Evolutionary conservation across 2,888 invertebrate species (phyloP).

Genomic region (Phytoseiulus persimilis): DNA sequence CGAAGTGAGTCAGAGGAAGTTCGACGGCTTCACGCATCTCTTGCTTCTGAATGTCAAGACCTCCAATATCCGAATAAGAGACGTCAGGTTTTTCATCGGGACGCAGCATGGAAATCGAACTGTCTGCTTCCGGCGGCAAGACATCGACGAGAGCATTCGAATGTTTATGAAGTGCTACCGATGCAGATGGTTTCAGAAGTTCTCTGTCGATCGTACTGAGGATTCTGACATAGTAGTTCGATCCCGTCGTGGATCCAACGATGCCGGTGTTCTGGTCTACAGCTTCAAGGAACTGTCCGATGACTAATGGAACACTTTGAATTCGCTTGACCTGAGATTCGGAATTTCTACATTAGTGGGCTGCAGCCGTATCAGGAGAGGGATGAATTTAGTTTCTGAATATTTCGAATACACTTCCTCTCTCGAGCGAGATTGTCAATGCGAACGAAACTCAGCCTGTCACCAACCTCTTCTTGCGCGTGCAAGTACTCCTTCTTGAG

Average conservation of each 20-base stretch:
- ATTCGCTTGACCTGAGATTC: conserved; percentile 77
- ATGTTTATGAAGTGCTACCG: conserved; percentile 96
- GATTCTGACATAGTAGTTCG: conserved; percentile 97
- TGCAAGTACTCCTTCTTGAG: conserved; percentile 96
- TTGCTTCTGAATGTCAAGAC: conserved; percentile 99
- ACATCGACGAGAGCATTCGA: conserved; percentile 99
- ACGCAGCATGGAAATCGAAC: conserved; percentile 95
- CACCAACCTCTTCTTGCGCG: conserved; percentile 63
- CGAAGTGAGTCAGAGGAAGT: conserved; percentile 92
- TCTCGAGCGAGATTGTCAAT: background rate
- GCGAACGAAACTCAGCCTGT: background rate
- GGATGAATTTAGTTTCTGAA: too few species aligned
- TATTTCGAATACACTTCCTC: too few species aligned
- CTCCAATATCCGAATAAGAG: conserved; percentile 93
- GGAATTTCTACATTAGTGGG: conserved; percentile 33
- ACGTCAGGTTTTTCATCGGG: conserved; percentile 98
- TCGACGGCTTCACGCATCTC: conserved; percentile 98
- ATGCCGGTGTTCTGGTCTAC: conserved; percentile 99
- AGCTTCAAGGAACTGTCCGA: conserved; percentile 97
- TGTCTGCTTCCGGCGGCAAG: conserved; percentile 95
- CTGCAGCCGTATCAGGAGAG: background rate
- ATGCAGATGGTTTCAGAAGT: conserved; percentile 90
- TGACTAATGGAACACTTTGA: conserved; percentile 95
- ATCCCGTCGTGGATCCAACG: conserved; percentile 94
- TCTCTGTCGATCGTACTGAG: conserved; percentile 96